Evolutionary conservation across 2,797 vertebrate species (phyloP).

Genomic region (Fistularia tabacaria): DNA sequence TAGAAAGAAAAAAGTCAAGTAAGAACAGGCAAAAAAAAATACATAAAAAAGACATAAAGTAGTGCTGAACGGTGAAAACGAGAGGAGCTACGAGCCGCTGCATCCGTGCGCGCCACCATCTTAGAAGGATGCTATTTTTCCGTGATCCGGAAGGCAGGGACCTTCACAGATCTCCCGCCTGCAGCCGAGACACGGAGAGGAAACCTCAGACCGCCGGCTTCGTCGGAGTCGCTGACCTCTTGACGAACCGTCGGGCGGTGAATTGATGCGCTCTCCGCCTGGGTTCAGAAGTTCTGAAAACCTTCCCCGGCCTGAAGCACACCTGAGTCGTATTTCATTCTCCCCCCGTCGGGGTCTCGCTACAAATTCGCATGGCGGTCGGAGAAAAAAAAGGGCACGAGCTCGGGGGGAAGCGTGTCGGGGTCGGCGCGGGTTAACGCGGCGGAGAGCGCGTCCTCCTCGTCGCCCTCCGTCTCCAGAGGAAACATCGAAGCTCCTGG

Average conservation of each 20-base stretch:
- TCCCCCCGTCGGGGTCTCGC: constrained; percentile 21
- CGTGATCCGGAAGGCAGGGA: no score
- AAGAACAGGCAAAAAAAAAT: no score
- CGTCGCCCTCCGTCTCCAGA: background rate
- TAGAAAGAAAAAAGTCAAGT: no score
- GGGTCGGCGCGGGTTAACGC: constrained; percentile 56
- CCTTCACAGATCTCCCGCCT: no score
- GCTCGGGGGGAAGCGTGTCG: constrained; percentile 19
- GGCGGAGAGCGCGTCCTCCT: constrained; percentile 19
- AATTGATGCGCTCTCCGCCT: constrained; percentile 43
- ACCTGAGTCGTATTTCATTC: constrained; percentile 57
- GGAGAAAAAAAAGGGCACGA: constrained; percentile 19
- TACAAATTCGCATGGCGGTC: constrained; percentile 36
- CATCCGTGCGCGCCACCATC: no score
- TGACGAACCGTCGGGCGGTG: constrained; percentile 28
- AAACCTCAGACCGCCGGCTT: no score
- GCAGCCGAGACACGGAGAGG: no score
- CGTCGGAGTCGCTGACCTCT: constrained; percentile 26
- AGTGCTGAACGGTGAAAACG: no score
- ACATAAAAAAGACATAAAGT: no score
- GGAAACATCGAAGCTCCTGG: background rate
- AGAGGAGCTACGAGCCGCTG: no score
- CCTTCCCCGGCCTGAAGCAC: constrained; percentile 38
- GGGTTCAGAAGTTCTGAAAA: constrained; percentile 41
- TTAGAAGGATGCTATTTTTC: no score